phyloP scores from a whole-genome alignment of 2,113 vertebrate species.

The Riparia riparia region DNA sequence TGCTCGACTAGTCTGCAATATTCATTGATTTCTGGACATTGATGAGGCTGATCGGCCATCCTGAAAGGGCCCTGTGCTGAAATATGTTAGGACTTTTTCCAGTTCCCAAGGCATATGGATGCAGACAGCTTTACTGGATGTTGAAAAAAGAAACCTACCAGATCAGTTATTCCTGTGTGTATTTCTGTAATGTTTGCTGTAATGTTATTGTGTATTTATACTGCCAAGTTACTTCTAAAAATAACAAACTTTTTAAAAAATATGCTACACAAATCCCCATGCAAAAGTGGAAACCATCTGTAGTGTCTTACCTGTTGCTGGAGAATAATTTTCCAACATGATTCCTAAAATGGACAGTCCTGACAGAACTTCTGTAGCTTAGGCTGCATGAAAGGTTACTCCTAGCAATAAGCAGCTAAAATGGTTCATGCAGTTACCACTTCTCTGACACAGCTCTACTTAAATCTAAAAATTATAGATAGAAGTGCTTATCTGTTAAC shows the following conservation, averaged over 20 bases:
- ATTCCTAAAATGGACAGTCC: conserved; percentile 4
- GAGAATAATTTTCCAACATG: background rate
- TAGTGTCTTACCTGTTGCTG: background rate
- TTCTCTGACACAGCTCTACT: background rate
- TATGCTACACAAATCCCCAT: background rate
- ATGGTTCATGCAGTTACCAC: background rate
- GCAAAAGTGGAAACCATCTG: background rate
- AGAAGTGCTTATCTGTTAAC: background rate
- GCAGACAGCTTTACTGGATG: background rate
- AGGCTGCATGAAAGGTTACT: background rate
- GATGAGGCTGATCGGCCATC: background rate
- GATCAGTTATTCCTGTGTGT: background rate
- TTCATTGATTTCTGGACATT: background rate
- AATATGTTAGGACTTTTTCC: background rate
- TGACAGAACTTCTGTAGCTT: background rate
- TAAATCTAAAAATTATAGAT: background rate
- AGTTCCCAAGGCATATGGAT: background rate
- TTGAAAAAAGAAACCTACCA: conserved; percentile 8
- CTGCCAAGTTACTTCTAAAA: conserved; percentile 18
- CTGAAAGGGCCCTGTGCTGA: background rate
- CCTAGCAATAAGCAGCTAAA: background rate
- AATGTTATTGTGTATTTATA: background rate
- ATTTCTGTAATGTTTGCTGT: conserved; percentile 7
- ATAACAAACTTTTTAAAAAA: background rate
- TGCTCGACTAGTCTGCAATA: background rate